Evolutionary conservation across 2,888 invertebrate species (phyloP), one percentile per base, ranked within the genome.

Genomic region (Masnerella sp.): DNA sequence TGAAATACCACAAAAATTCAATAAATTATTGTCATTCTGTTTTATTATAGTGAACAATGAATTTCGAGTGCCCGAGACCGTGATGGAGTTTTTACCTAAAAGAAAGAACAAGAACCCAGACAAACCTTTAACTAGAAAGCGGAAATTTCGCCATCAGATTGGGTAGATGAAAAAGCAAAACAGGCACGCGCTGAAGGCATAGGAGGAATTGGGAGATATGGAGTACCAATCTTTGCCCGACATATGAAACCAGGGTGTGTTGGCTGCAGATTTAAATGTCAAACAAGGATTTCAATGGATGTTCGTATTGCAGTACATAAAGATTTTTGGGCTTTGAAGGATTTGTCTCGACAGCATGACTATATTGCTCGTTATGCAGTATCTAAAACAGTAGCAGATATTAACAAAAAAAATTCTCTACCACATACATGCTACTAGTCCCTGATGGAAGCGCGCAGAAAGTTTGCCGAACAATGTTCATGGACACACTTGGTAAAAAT

Each of bases 381-480:
- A 43, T 22, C 5, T 25, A 18, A 12, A 22, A 15, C 25, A 25
- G 7, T 25, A 25, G n/a, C 25, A 25, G 7, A 38, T 14, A 5
- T 5, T 42, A 15, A 42, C 17, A 18, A 18, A 5, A 20, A 17
- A 42, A 42, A 42, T 9, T 18, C 5, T 2, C 2, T n/a, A 7
- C 7, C 18, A 25, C 40, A 43, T 43, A 22, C 12, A 1, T 22
- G 5, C 12, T 43, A 22, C 5, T 11, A 7, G 3, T 15, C 2
- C 9, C 17, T 5, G 4, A 2, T 20, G 42, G 18, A 43, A 43
- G n/a, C n/a, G n/a, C 4, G 9, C 5, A 22, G n/a, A 43, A 43
- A 43, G 43, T 43, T 43, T 43, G 43, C 11, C 43, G 43, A 5
- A 43, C 43, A 2, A 43, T 43, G 43, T 43, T 43, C n/a, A 3